phyloP scores from a whole-genome alignment of 2,797 vertebrate species.

The Acipenser ruthenus region DNA sequence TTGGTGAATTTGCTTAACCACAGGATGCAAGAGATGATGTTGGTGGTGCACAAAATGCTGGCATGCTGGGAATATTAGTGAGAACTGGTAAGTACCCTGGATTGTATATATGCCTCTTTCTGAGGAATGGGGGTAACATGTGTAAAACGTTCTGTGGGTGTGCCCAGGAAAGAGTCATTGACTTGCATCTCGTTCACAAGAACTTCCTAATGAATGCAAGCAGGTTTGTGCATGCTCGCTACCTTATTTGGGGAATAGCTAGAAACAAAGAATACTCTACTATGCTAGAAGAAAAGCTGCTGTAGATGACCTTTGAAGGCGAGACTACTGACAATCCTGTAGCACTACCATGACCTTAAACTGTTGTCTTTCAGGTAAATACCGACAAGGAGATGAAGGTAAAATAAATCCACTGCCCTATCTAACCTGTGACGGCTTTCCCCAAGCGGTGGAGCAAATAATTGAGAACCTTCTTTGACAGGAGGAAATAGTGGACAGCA shows the following conservation, averaged over 20 bases:
- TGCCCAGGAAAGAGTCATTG: too few relatives aligned
- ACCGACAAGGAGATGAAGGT: conserved; percentile 77
- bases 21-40: conserved; percentile 90
- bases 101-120: too few relatives aligned
- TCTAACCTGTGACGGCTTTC: conserved; percentile 76
- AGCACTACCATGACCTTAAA: not conserved
- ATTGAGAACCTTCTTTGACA: conserved; percentile 65
- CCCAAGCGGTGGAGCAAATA: conserved; percentile 82
- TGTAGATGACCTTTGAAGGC: too few relatives aligned
- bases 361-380: conserved; percentile 73
- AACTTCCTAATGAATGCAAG: too few relatives aligned
- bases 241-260: too few relatives aligned
- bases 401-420: conserved; percentile 77
- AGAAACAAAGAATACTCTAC: too few relatives aligned
- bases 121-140: too few relatives aligned
- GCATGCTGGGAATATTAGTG: conserved; percentile 89
- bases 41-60: conserved; percentile 79
- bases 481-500: not conserved
- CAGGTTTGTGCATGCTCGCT: too few relatives aligned
- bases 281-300: too few relatives aligned
- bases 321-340: not conserved
- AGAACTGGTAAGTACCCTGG: conserved; percentile 65
- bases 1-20: conserved; percentile 8
- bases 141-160: too few relatives aligned
- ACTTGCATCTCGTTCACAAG: too few relatives aligned